These are phyloP conservation scores for Galerucella nymphaeae DNA, from an alignment of 2,888 invertebrate genomes.

Conservation along the genomic window DNA sequence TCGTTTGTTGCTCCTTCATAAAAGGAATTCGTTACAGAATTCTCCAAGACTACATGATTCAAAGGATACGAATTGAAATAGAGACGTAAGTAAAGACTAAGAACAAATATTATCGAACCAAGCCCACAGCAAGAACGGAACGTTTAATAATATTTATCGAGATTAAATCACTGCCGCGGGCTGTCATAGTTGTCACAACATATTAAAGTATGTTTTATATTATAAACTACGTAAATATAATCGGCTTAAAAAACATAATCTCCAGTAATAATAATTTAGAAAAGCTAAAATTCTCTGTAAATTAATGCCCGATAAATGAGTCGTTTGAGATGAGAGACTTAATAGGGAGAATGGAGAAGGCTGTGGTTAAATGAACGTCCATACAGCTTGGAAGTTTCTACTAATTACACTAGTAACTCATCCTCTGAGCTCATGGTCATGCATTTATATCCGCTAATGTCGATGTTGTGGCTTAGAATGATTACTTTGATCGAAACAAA, in stretches of 20 bases:
- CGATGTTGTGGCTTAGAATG: constrained; percentile 25
- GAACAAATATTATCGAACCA: constrained; percentile 35
- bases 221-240: not conserved
- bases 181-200: not conserved
- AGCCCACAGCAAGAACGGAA: constrained; percentile 13
- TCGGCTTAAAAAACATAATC: not conserved
- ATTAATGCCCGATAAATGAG: constrained; percentile 1
- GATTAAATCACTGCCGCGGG: constrained; percentile 9
- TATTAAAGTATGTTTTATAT: too few species aligned
- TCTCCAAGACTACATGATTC: constrained; percentile 23
- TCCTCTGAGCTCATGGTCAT: constrained; percentile 49
- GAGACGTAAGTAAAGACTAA: constrained; percentile 21
- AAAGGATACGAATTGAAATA: constrained; percentile 20
- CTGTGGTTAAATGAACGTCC: constrained; percentile 53
- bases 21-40: constrained; percentile 23
- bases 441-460: constrained; percentile 36
- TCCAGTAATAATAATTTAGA: not conserved
- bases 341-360: constrained; percentile 12
- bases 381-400: constrained; percentile 53
- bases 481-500: constrained; percentile 28
- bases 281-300: not conserved
- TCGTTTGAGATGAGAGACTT: constrained; percentile 5
- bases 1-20: constrained; percentile 4
- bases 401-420: constrained; percentile 59
- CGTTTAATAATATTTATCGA: constrained; percentile 47